Percentiles rank a stretch among this genome's conserved stretches.
Evolutionary conservation across 2,113 vertebrate genomes (phyloP).

Genomic region (Clinocottus analis): DNA sequence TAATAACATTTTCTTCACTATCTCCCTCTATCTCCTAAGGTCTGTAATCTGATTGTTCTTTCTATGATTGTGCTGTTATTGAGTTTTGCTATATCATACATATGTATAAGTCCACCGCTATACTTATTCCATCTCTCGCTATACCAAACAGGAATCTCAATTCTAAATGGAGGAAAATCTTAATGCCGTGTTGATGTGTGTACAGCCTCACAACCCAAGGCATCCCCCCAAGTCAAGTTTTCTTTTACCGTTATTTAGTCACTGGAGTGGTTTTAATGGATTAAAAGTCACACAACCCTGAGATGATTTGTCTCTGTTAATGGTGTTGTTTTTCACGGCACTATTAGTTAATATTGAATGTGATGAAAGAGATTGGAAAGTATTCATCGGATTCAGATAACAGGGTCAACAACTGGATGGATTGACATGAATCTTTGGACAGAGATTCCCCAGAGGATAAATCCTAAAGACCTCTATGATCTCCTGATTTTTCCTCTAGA

Average conservation of each 20-base stretch:
- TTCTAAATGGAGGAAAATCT: slow-evolving; percentile 42
- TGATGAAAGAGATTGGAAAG: not conserved
- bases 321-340: not conserved
- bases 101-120: slow-evolving; percentile 81
- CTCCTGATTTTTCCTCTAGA: not conserved
- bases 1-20: slow-evolving; percentile 84
- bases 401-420: not conserved
- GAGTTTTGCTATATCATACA: slow-evolving; percentile 82
- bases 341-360: not conserved
- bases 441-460: not conserved
- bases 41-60: slow-evolving; percentile 82
- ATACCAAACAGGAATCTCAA: slow-evolving; percentile 39
- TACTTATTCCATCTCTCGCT: slow-evolving; percentile 70
- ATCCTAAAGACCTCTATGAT: not conserved
- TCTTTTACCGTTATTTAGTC: not conserved
- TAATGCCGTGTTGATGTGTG: slow-evolving; percentile 43
- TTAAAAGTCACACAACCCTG: not conserved
- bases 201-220: slow-evolving; percentile 7
- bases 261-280: not conserved
- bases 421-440: not conserved
- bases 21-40: slow-evolving; percentile 73
- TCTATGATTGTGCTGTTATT: slow-evolving; percentile 80
- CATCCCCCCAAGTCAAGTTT: not conserved
- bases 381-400: not conserved
- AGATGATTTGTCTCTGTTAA: not conserved